These are phyloP conservation scores for Sebastes itinus DNA, from an alignment of 2,797 vertebrate genomes.

Conservation along the genomic window DNA sequence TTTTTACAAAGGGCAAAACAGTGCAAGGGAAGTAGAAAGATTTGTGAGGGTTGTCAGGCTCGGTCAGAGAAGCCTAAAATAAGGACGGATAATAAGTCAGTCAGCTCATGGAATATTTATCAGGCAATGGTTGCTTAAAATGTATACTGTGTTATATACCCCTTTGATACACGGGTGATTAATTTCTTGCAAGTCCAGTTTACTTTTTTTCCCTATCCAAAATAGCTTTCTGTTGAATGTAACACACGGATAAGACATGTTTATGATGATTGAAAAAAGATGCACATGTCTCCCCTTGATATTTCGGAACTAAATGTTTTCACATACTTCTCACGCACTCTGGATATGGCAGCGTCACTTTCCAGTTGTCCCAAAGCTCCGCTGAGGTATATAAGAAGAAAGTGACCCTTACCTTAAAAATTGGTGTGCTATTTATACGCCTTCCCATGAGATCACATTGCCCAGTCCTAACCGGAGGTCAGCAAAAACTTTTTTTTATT, in stretches of 20 bases:
- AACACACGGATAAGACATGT: neutral
- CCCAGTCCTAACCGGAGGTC: too few relatives aligned
- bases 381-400: too few relatives aligned
- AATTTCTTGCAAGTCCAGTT: neutral
- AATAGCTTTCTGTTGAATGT: neutral
- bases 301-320: neutral
- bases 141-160: neutral
- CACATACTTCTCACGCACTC: neutral
- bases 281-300: neutral
- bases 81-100: neutral
- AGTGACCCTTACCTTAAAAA: too few relatives aligned
- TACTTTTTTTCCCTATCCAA: neutral
- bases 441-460: too few relatives aligned
- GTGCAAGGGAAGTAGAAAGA: constrained; percentile 23
- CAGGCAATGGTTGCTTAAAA: neutral
- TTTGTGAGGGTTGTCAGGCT: constrained; percentile 22
- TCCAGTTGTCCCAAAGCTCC: neutral
- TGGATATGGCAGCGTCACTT: neutral
- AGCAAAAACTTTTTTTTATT: too few relatives aligned
- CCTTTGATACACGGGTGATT: neutral
- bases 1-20: constrained; percentile 61
- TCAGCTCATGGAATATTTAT: neutral
- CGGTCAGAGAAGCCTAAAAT: neutral
- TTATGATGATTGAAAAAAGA: neutral
- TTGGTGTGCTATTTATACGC: too few relatives aligned